Conservation (phyloP, 37 sponge, comb jelly and placozoan species). For the Lycopodina hypogea region DNA sequence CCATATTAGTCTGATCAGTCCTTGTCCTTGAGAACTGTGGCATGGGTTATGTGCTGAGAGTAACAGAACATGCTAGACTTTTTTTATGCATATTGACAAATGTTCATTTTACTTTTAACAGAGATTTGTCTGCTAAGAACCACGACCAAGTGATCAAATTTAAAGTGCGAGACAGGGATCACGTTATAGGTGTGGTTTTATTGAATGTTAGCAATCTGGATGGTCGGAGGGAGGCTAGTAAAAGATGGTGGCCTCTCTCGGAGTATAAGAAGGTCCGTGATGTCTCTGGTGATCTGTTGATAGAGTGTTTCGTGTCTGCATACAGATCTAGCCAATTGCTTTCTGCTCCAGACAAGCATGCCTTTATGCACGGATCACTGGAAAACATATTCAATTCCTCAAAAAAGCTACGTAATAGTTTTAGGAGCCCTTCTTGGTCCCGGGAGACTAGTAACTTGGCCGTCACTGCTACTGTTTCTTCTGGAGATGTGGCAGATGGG, state of each 20-base stretch:
- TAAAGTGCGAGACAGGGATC: constrained; percentile 74
- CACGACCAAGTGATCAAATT: constrained; percentile 41
- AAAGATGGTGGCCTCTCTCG: constrained; percentile 50
- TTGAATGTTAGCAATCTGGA: constrained; percentile 17
- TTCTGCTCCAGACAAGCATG: background rate
- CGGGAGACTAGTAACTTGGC: background rate
- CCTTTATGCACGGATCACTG: constrained; percentile 12
- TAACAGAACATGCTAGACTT: too few species aligned
- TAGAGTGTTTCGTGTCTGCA: constrained; percentile 48
- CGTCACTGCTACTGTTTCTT: background rate
- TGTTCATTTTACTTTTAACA: too few species aligned
- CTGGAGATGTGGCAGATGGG: background rate
- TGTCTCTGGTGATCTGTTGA: constrained; percentile 45
- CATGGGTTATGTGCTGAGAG: too few species aligned
- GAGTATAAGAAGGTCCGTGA: constrained; percentile 55
- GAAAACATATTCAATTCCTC: constrained; percentile 15
- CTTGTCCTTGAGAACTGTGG: too few species aligned
- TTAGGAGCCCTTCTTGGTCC: constrained; percentile 24
- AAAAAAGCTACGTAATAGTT: background rate
- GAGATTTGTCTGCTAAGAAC: background rate
- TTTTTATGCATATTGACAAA: too few species aligned
- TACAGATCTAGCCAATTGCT: constrained; percentile 5
- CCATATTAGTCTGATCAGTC: too few species aligned
- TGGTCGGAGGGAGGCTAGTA: background rate
- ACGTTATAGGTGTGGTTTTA: constrained; percentile 56